Conservation (phyloP, 2,797 vertebrate genomes). For the Cichlasoma orientale region DNA sequence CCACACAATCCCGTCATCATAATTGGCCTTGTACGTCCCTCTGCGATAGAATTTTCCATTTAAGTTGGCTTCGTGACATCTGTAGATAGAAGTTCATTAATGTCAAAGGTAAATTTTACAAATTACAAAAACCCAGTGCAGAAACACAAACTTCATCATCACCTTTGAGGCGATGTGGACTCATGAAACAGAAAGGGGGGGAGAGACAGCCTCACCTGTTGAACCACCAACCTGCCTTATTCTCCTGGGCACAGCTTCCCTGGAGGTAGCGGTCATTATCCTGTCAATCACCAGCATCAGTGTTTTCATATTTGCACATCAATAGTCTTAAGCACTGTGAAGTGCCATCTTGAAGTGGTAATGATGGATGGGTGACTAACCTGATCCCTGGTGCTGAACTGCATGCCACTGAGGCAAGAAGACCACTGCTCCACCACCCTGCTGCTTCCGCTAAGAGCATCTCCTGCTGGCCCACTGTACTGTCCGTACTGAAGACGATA, state of each 20-base stretch:
- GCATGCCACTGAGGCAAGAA: constrained; percentile 86
- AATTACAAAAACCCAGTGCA: background rate
- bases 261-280: constrained; percentile 88
- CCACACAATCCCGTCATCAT: constrained; percentile 89
- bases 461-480: constrained; percentile 88
- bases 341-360: background rate
- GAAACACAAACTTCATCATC: background rate
- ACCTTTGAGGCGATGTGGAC: background rate
- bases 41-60: constrained; percentile 87
- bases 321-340: background rate
- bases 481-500: constrained; percentile 86
- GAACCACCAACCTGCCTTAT: constrained; percentile 90
- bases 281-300: constrained; percentile 44
- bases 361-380: constrained; percentile 15
- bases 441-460: constrained; percentile 85
- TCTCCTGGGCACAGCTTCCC: constrained; percentile 89
- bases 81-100: constrained; percentile 46
- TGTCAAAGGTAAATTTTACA: background rate
- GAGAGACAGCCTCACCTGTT: constrained; percentile 83
- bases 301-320: background rate
- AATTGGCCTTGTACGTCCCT: constrained; percentile 81
- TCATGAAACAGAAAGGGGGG: background rate
- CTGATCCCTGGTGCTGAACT: constrained; percentile 89
- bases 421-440: constrained; percentile 89
- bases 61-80: constrained; percentile 89